phyloP scores from a whole-genome alignment of 2,888 invertebrate genomes.

The Helobdella robusta region DNA sequence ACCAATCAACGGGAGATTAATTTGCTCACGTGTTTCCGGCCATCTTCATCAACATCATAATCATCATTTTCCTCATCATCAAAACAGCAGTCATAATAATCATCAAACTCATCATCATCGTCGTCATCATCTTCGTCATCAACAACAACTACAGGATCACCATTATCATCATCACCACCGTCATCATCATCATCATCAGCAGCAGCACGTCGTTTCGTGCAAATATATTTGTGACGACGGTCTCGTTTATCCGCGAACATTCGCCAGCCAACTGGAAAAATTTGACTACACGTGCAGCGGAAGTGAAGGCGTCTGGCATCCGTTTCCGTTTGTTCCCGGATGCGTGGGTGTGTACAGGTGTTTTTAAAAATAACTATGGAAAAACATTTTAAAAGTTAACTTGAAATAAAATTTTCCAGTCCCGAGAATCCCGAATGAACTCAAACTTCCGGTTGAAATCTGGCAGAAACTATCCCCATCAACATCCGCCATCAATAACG shows the following conservation, averaged over 20 bases:
- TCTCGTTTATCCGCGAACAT: constrained; percentile 4
- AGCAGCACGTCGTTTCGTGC: background rate
- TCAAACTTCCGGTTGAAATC: constrained; percentile 14
- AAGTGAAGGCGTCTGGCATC: constrained; percentile 8
- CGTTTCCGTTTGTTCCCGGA: constrained; percentile 14
- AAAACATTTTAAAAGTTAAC: background rate
- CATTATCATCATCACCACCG: background rate
- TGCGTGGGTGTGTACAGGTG: constrained; percentile 3
- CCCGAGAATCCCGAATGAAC: constrained; percentile 8
- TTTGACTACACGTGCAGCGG: constrained; percentile 15
- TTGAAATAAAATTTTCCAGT: background rate
- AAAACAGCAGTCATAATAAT: constrained; percentile 9
- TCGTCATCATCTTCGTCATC: background rate
- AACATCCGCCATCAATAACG: too few relatives aligned
- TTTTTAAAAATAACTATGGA: background rate
- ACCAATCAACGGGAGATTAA: constrained; percentile 32
- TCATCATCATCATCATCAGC: background rate
- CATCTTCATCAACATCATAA: background rate
- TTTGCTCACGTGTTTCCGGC: constrained; percentile 27
- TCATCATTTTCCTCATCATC: too few relatives aligned
- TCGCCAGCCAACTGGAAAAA: constrained; percentile 6
- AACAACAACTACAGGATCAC: constrained; percentile 2
- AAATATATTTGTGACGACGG: background rate
- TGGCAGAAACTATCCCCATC: too few relatives aligned
- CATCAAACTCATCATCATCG: background rate